These are phyloP conservation scores for Blastobasis adustella DNA, from an alignment of 2,888 invertebrate species.

Conservation along the genomic window DNA sequence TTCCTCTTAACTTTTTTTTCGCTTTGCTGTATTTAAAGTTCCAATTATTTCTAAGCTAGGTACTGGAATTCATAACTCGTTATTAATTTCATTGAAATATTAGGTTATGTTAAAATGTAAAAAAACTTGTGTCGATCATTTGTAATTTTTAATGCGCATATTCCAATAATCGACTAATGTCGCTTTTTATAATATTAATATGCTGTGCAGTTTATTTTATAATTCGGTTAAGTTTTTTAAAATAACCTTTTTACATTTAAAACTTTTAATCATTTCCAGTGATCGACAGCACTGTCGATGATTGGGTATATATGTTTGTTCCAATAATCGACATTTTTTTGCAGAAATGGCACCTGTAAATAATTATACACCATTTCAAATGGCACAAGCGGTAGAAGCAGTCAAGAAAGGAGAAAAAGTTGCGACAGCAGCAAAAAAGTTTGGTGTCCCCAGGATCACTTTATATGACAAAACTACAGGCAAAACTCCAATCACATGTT, in stretches of 20 bases:
- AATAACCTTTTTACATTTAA: background rate
- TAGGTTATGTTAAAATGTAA: background rate
- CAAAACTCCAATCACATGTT: conserved; percentile 11
- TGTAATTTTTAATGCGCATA: background rate
- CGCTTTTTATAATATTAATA: background rate
- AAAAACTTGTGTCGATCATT: background rate
- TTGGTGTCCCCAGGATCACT: conserved; percentile 12
- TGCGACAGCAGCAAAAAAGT: conserved; percentile 10
- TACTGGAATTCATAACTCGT: background rate
- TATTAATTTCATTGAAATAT: background rate
- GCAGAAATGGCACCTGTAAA: background rate
- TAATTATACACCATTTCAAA: background rate
- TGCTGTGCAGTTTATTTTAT: background rate
- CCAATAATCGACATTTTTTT: too few species aligned
- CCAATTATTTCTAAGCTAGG: background rate
- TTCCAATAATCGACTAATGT: conserved; percentile 1
- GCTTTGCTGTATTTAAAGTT: background rate
- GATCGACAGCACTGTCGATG: too few species aligned
- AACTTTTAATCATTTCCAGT: background rate
- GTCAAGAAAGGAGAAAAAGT: conserved; percentile 5
- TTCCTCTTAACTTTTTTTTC: background rate
- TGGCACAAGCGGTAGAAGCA: background rate
- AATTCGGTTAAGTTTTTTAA: background rate
- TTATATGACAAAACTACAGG: conserved; percentile 8
- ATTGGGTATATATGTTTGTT: too few species aligned